Conservation (phyloP, 2,888 invertebrate species). For the Ophioninae sp. region DNA sequence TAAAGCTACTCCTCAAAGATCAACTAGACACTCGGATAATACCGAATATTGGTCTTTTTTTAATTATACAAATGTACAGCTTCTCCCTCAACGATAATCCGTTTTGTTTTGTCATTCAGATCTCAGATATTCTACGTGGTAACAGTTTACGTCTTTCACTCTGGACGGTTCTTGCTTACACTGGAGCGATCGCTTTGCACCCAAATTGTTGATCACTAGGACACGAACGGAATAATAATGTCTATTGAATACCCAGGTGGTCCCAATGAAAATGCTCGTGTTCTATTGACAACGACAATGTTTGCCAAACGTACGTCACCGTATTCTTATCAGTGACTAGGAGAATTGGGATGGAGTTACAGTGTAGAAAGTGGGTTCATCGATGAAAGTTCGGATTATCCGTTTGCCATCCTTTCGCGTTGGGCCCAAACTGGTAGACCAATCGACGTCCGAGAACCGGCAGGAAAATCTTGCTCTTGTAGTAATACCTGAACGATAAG, state of each 20-base stretch:
- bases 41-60: neutral
- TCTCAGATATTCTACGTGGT: neutral
- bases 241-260: neutral
- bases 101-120: neutral
- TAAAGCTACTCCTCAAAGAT: neutral
- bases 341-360: conserved; percentile 21
- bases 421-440: conserved; percentile 91
- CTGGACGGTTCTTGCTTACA: neutral
- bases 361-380: conserved; percentile 12
- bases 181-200: neutral
- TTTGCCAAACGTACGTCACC: conserved; percentile 12
- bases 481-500: conserved; percentile 86
- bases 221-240: conserved; percentile 31
- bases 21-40: neutral
- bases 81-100: neutral
- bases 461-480: conserved; percentile 88
- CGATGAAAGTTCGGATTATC: conserved; percentile 83
- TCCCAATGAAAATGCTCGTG: neutral
- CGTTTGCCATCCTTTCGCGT: conserved; percentile 89
- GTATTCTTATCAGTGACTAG: conserved; percentile 33
- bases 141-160: neutral
- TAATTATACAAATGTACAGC: neutral
- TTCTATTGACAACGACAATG: conserved; percentile 28
- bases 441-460: conserved; percentile 89
- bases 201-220: conserved; percentile 3